phyloP scores from a whole-genome alignment of 1,140 invertebrate genomes.

The Pygmarrhopalites habei region DNA sequence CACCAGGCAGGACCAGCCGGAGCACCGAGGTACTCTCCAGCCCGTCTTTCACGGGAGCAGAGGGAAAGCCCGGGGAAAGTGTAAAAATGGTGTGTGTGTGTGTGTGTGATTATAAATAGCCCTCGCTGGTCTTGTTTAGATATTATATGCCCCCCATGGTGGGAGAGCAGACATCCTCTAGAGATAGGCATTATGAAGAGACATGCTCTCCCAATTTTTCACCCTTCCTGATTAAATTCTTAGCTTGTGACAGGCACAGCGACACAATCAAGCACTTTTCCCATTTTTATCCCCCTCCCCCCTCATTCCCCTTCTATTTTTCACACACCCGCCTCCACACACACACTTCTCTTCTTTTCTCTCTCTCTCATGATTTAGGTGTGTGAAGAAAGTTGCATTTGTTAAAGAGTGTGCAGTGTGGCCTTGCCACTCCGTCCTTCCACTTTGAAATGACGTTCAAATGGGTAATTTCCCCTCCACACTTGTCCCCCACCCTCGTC shows the following conservation, averaged over 20 bases:
- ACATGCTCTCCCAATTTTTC: slow-evolving; percentile 1
- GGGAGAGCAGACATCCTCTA: neutral
- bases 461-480: too few relatives aligned
- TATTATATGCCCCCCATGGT: slow-evolving; percentile 9
- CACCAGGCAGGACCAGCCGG: too few relatives aligned
- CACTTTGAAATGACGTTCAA: too few relatives aligned
- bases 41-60: too few relatives aligned
- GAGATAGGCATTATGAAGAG: slow-evolving; percentile 13
- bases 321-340: neutral
- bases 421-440: too few relatives aligned
- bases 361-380: too few relatives aligned
- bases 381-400: too few relatives aligned
- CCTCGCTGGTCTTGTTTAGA: slow-evolving; percentile 8
- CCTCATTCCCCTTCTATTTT: neutral
- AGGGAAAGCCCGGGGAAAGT: too few relatives aligned
- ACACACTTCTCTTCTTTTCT: neutral
- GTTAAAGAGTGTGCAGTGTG: too few relatives aligned
- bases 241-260: slow-evolving; percentile 4
- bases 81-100: slow-evolving; percentile 3
- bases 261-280: slow-evolving; percentile 6
- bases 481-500: too few relatives aligned
- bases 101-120: slow-evolving; percentile 2
- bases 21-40: too few relatives aligned
- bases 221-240: slow-evolving; percentile 6
- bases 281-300: neutral